A percentile compares a stretch with the other conserved stretches of the same genome.
phyloP scores from a whole-genome alignment of 2,113 vertebrate species.

The Tursiops truncatus region DNA sequence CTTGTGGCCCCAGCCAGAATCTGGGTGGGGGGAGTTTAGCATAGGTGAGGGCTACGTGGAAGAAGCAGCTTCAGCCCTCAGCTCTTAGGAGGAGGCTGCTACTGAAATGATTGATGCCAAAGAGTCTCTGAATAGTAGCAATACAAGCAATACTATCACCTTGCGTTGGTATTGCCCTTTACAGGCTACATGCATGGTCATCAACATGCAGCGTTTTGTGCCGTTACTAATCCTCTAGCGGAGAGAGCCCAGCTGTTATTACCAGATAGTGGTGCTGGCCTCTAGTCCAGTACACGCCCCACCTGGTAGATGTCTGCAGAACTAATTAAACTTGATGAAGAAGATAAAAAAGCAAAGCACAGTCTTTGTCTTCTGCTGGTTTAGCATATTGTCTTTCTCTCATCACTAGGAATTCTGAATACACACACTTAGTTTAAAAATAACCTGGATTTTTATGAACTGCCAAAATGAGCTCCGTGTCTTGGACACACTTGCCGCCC shows the following conservation, averaged over 20 bases:
- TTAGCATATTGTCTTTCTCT: neutral
- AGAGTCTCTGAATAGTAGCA: neutral
- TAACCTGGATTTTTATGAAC: slow-evolving; percentile 37
- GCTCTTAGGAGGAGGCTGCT: neutral
- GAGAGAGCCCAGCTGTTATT: neutral
- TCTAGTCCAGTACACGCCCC: neutral
- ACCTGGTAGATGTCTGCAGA: neutral
- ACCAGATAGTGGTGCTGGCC: neutral
- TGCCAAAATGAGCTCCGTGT: neutral
- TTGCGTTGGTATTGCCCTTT: neutral
- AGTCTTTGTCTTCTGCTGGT: neutral
- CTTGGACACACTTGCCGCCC: neutral
- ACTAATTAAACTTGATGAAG: neutral
- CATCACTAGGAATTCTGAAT: slow-evolving; percentile 39
- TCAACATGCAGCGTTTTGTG: neutral
- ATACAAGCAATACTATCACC: neutral
- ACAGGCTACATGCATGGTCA: neutral
- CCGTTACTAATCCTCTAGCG: neutral
- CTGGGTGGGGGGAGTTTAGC: neutral
- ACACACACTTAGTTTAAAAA: slow-evolving; percentile 36
- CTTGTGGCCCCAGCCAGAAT: neutral
- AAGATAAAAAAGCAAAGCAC: neutral
- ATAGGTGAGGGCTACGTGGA: neutral
- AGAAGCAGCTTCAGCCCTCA: neutral
- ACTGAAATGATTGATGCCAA: neutral